Evolutionary conservation across 2,113 vertebrate species (phyloP), one percentile per base, ranked within the genome.

Genomic region (Tetraodon nigroviridis): DNA sequence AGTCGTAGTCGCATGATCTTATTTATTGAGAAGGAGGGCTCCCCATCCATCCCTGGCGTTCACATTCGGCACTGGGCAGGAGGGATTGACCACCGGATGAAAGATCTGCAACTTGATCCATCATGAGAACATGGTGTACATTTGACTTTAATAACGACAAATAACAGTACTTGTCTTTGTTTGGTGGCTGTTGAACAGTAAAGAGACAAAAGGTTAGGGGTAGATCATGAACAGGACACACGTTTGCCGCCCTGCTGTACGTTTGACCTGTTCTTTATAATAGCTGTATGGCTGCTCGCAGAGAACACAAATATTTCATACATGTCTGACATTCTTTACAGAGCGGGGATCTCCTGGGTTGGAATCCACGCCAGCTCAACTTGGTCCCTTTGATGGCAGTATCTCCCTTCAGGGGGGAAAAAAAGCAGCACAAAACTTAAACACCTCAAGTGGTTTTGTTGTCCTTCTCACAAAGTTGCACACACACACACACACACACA

Each of bases 111-210:
- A 6, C 29, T 32, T 32, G 29, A 32, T 7, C 29, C 29, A 32
- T 32, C 29, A 32, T 10, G 29, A 10, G 29, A 32, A 32, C 29
- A 32, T 37, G 32, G 10, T 37, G 32, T 37, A 37, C 12, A 37
- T 37, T 37, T 37, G 32, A 37, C 32, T 37, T 37, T 37, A 37
- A 37, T 37, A 37, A 11, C 10, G 32, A 87, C 84, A 88, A 76
- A 78, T 91, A 85, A 81, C 91, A 83, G 27, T 45, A 49, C 78
- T 82, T 61, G 88, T 89, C 85, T 78, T 92, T 68, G 62, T 69
- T 86, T 84, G 65, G 82, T 86, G 86, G 89, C 88, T 89, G 89
- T 84, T 46, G 92, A 94, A 94, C 91, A 94, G 87, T 93, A 91
- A 49, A 87, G 72, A 75, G 66, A 79, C 75, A 72, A 80, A 69